Conservation (phyloP, 2,113 vertebrate species). For the Entosphenus tridentatus region DNA sequence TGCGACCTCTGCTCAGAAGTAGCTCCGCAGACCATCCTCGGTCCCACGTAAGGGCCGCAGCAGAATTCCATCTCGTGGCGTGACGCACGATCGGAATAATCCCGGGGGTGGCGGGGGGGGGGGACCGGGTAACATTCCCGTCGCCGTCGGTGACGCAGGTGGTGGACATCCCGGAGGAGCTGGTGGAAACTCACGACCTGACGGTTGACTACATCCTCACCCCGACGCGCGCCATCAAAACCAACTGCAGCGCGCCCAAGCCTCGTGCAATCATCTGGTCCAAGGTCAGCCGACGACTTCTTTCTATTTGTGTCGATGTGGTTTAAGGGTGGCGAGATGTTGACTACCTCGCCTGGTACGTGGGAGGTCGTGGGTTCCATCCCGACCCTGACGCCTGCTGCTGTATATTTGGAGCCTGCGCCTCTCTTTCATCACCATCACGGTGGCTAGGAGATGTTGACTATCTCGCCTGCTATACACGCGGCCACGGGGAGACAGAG, state of each 20-base stretch:
- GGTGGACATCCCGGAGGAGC: conserved; percentile 44
- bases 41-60: background rate
- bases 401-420: too few species aligned
- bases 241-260: conserved; percentile 32
- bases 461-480: too few species aligned
- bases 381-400: too few species aligned
- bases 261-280: conserved; percentile 57
- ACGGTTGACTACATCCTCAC: conserved; percentile 84
- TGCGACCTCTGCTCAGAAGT: background rate
- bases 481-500: too few species aligned
- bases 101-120: background rate
- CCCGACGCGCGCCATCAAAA: conserved; percentile 48
- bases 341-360: too few species aligned
- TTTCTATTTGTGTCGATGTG: too few species aligned
- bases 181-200: conserved; percentile 56
- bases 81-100: background rate
- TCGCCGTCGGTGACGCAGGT: conserved; percentile 25
- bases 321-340: too few species aligned
- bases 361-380: too few species aligned
- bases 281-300: conserved; percentile 27
- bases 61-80: background rate
- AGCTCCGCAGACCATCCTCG: background rate
- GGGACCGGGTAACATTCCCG: background rate
- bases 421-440: too few species aligned
- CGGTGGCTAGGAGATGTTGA: too few species aligned